Evolutionary conservation across 2,888 invertebrate species (phyloP).

Genomic region (Catocala nupta): DNA sequence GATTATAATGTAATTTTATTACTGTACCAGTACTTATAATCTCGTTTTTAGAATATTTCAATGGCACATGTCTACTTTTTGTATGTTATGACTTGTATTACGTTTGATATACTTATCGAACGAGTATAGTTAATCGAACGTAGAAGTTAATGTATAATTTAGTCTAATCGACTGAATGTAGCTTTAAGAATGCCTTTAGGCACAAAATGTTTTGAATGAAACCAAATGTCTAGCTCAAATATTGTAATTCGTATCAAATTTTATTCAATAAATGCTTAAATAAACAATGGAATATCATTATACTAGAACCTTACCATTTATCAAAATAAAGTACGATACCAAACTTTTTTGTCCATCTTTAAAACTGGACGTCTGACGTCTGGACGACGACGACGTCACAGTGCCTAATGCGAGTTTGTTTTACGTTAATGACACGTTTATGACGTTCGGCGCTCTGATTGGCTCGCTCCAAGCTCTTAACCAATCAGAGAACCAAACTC

Average conservation of each 20-base stretch:
- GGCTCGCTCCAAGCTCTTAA: too few relatives aligned
- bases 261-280: constrained; percentile 66
- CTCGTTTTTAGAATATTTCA: constrained; percentile 3
- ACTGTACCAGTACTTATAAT: constrained; percentile 14
- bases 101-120: background rate
- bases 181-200: constrained; percentile 63
- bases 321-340: too few relatives aligned
- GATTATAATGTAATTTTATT: background rate
- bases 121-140: constrained; percentile 4
- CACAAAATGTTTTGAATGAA: constrained; percentile 68
- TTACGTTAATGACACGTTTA: too few relatives aligned
- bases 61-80: constrained; percentile 3
- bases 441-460: too few relatives aligned
- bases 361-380: too few relatives aligned
- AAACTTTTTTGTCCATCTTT: too few relatives aligned
- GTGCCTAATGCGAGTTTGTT: too few relatives aligned
- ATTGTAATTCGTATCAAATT: constrained; percentile 55
- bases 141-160: constrained; percentile 40
- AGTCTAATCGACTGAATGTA: constrained; percentile 66
- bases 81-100: background rate
- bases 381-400: too few relatives aligned
- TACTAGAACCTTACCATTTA: background rate
- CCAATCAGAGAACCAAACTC: too few relatives aligned
- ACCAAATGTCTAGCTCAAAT: constrained; percentile 80
- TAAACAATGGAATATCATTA: constrained; percentile 23